Percentiles rank a stretch among this genome's conserved stretches.
Evolutionary conservation across 2,797 vertebrate genomes (phyloP).

Genomic region (Lepidocolaptes lacrymiger): DNA sequence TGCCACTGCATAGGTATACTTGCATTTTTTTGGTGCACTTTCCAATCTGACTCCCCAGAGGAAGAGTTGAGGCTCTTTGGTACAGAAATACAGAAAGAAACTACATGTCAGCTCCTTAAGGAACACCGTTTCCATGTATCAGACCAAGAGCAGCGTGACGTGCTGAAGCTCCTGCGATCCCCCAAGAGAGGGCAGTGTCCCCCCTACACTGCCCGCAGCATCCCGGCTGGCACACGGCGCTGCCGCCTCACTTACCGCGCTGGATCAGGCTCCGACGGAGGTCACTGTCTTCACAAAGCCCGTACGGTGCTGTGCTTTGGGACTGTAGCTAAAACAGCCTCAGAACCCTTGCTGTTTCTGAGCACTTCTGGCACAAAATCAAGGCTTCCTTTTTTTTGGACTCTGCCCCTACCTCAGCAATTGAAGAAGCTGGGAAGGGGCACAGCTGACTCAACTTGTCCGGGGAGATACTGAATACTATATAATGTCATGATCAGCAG

Average conservation of each 20-base stretch:
- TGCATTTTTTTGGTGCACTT: background rate
- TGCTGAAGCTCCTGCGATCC: background rate
- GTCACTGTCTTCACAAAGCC: fast-evolving
- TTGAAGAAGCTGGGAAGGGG: background rate
- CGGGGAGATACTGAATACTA: background rate
- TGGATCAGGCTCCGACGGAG: fast-evolving
- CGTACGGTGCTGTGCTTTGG: fast-evolving
- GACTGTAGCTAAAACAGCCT: fast-evolving
- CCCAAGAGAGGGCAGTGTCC: constrained; percentile 34
- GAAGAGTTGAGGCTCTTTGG: background rate
- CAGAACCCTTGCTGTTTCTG: background rate
- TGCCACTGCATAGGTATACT: background rate
- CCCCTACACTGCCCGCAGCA: background rate
- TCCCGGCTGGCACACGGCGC: background rate
- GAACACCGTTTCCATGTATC: fast-evolving
- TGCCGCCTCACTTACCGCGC: fast-evolving
- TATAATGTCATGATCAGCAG: background rate
- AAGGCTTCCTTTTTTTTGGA: background rate
- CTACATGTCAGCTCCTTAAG: fast-evolving
- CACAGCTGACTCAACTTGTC: background rate
- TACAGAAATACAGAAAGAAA: background rate
- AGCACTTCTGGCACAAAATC: background rate
- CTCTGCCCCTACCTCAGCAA: background rate
- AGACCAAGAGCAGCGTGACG: fast-evolving
- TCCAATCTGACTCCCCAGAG: background rate